Base-by-base conservation (phyloP, 2,113 vertebrate species). In the Himantopus leucocephalus region DNA sequence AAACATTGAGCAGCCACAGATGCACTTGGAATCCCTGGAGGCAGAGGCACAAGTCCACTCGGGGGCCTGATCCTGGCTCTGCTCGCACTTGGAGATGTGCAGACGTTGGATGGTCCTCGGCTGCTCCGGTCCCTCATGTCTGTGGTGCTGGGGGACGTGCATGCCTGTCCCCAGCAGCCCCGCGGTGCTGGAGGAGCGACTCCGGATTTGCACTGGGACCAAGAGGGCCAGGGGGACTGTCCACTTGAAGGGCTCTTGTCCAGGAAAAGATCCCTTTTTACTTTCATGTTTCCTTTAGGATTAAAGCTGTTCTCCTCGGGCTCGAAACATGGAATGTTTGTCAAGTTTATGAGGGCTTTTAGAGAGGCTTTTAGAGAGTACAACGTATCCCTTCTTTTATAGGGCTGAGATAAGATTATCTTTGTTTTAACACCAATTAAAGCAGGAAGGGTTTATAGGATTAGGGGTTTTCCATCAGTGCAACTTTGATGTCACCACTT, bases 351-450 rank as follows among this genome's bases (percentile, higher is more conserved):
- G 78, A 95, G 91, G 58, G 81, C 85, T 96, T 94, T 96, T 91
- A 95, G 94, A 93, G 85, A 88, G 64, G 87, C 88, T 96, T 94
- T 93, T 73, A 95, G 86, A 77, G 63, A 84, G 89, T 58, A 50
- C 66, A 75, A 93, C 78, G 84, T 68, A 82, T 68, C 83, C 88
- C 80, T 85, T 73, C 85, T 94, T 94, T 91, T 96, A 91, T 66
- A 92, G 73, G 85, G 59, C 48, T 77, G 73, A 95, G 97, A 97
- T 97, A 96, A 97, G 95, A 95, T 97, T 96, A 97, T 96, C 96
- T 94, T 85, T 96, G 84, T 89, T 97, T 97, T 96, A 97, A 89
- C 97, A 97, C 96, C 96, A 96, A 96, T 97, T 97, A 96, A 96
- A 96, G 84, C 81, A 64, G 91, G 94, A 94, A 94, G 93, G 88